Evolutionary conservation across 2,888 invertebrate species (phyloP).

Genomic region (Diadegma fenestrale): DNA sequence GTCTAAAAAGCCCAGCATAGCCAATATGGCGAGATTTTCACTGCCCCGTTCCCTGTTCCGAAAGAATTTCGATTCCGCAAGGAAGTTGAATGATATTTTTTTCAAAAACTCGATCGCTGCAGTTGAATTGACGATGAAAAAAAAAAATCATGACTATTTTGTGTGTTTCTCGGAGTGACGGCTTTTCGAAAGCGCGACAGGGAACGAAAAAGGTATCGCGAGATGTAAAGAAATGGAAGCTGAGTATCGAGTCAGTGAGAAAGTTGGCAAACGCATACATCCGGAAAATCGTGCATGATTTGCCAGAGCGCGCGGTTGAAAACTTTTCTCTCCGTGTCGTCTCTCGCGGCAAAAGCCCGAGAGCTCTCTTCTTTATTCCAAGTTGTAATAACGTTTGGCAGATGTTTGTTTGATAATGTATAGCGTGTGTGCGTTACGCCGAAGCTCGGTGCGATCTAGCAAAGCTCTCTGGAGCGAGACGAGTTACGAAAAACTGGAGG

Average conservation of each 20-base stretch:
- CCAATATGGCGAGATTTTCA: conserved; percentile 30
- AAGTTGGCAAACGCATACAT: conserved; percentile 72
- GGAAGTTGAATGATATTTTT: neutral
- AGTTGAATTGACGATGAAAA: neutral
- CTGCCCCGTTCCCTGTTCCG: neutral
- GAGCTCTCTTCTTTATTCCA: conserved; percentile 83
- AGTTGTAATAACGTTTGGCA: conserved; percentile 85
- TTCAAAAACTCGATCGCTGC: neutral
- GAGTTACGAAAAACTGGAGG: conserved; percentile 51
- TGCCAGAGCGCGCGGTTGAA: conserved; percentile 58
- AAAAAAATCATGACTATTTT: neutral
- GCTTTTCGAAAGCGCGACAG: neutral
- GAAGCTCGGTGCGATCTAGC: conserved; percentile 43
- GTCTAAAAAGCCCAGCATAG: conserved; percentile 42
- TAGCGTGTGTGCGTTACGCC: conserved; percentile 66
- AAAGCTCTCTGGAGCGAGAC: conserved; percentile 41
- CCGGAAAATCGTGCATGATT: conserved; percentile 5
- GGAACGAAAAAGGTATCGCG: conserved; percentile 12
- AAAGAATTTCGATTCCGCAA: neutral
- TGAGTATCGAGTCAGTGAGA: conserved; percentile 73
- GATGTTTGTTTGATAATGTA: conserved; percentile 81
- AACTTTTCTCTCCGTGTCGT: conserved; percentile 64
- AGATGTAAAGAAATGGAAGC: conserved; percentile 39
- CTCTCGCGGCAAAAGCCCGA: conserved; percentile 54
- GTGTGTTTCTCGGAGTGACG: too few relatives aligned